phyloP scores from a whole-genome alignment of 2,113 vertebrate species.

The Perca fluviatilis region DNA sequence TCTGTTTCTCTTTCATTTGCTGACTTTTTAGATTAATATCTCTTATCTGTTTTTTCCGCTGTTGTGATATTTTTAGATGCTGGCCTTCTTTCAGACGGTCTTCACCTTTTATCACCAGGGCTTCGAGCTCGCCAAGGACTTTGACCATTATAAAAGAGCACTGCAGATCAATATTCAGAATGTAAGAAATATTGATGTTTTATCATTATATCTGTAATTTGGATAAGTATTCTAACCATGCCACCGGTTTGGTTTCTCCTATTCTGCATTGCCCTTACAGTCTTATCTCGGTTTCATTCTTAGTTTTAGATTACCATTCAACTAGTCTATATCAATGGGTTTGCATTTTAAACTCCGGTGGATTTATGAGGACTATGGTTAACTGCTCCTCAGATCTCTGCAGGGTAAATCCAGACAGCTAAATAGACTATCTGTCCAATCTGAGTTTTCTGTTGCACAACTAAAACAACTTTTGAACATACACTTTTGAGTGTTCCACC shows the following conservation, averaged over 20 bases:
- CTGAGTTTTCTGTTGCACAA: too few relatives aligned
- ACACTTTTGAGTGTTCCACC: too few relatives aligned
- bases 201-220: neutral
- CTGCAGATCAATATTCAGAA: constrained; percentile 99
- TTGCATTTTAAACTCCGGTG: too few relatives aligned
- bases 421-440: too few relatives aligned
- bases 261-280: neutral
- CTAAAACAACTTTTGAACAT: too few relatives aligned
- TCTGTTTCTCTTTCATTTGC: constrained; percentile 37
- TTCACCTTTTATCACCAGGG: constrained; percentile 99
- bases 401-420: too few relatives aligned
- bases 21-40: neutral
- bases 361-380: too few relatives aligned
- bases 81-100: constrained; percentile 98
- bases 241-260: neutral
- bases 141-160: constrained; percentile 95
- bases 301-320: neutral
- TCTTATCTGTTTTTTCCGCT: constrained; percentile 7
- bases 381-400: too few relatives aligned
- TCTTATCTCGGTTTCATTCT: neutral
- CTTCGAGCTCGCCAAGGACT: constrained; percentile 97
- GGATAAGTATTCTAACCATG: neutral
- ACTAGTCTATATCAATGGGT: neutral
- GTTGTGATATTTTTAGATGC: constrained; percentile 86
- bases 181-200: constrained; percentile 84